Conservation (phyloP, 2,888 invertebrate species). For the Quadroppia sp. region DNA sequence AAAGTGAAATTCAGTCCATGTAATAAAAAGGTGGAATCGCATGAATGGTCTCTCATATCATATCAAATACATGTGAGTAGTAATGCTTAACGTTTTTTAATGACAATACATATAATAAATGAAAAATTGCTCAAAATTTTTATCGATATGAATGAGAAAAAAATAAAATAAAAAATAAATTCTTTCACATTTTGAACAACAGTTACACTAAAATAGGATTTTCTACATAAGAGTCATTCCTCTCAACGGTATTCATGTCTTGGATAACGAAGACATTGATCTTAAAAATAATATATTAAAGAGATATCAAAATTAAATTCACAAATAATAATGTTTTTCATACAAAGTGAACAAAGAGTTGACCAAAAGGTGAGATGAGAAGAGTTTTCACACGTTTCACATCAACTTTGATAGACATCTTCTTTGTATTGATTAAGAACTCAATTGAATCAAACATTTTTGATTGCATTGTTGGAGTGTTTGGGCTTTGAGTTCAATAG, state of each 20-base stretch:
- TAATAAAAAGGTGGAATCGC: conserved; percentile 5
- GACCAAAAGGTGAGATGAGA: neutral
- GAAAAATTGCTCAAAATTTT: conserved; percentile 9
- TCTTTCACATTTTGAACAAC: neutral
- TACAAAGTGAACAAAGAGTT: neutral
- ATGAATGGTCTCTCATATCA: neutral
- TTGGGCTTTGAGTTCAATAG: neutral
- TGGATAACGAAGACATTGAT: neutral
- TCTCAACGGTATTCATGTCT: neutral
- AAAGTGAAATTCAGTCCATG: conserved; percentile 12
- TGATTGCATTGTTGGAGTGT: neutral
- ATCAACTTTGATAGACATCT: neutral
- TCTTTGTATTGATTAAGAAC: conserved; percentile 16
- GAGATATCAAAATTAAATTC: neutral
- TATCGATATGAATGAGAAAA: neutral
- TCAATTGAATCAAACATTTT: conserved; percentile 15
- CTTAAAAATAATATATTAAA: neutral
- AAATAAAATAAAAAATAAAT: no score
- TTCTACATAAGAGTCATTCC: neutral
- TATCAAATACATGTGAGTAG: neutral
- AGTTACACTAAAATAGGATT: neutral
- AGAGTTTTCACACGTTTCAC: conserved; percentile 4
- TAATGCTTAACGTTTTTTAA: neutral
- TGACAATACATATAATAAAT: conserved; percentile 3
- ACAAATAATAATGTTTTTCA: no score